Conservation (phyloP, 2,113 vertebrate genomes). For the Hylia prasina region DNA sequence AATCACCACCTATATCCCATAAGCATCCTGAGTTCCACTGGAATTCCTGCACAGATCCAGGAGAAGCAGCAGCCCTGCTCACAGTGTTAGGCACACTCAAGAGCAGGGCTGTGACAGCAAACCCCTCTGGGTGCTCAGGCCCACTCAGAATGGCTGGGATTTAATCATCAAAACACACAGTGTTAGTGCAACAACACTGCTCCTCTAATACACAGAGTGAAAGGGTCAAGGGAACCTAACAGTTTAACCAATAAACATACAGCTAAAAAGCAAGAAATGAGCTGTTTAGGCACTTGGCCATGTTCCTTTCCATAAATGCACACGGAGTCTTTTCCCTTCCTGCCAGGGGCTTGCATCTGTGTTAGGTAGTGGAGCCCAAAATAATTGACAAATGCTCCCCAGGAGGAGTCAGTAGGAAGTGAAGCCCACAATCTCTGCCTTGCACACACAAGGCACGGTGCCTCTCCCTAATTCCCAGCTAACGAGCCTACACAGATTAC, state of each 20-base stretch:
- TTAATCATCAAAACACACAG: background rate
- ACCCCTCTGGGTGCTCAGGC: background rate
- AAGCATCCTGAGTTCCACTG: background rate
- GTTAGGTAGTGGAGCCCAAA: background rate
- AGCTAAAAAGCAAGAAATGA: background rate
- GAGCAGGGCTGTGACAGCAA: background rate
- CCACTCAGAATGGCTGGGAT: background rate
- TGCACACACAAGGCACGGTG: fast-evolving
- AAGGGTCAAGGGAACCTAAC: background rate
- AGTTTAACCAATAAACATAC: background rate
- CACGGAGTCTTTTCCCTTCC: background rate
- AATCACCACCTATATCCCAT: background rate
- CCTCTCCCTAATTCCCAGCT: background rate
- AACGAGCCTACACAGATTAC: background rate
- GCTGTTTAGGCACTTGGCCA: background rate
- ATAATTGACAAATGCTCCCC: background rate
- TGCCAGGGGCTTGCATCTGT: background rate
- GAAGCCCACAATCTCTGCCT: background rate
- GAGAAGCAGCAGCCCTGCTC: background rate
- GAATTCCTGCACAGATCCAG: background rate
- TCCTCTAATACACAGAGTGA: background rate
- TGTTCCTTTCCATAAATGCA: background rate
- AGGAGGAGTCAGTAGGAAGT: background rate
- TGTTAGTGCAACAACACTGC: background rate
- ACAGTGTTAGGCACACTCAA: fast-evolving